Percentiles rank a stretch among this genome's conserved stretches.
These are phyloP conservation scores for Tipula confusa DNA, from an alignment of 2,888 invertebrate genomes.

Conservation along the genomic window DNA sequence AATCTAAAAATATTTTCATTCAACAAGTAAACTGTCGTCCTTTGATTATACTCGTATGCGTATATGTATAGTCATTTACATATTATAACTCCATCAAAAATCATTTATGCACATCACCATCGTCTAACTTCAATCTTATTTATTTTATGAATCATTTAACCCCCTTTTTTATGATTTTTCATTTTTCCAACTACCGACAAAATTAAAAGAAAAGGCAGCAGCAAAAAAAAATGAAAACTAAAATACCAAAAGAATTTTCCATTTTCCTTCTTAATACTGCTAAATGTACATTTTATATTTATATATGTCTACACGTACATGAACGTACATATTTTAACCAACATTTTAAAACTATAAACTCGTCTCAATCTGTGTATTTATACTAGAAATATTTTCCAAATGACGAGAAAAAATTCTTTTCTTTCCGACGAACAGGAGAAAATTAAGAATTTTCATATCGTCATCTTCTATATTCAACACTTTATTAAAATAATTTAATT, in stretches of 20 bases:
- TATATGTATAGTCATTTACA: too few relatives aligned
- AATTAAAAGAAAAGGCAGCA: background rate
- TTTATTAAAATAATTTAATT: background rate
- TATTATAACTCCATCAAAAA: background rate
- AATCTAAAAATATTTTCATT: background rate
- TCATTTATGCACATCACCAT: conserved; percentile 6
- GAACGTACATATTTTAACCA: conserved; percentile 25
- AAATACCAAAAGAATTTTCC: conserved; percentile 8
- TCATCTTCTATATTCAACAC: background rate
- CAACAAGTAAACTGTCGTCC: background rate
- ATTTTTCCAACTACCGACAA: background rate
- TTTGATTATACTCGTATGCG: background rate
- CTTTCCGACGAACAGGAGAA: background rate
- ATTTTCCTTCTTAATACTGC: background rate
- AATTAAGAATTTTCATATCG: background rate
- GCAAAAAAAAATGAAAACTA: background rate
- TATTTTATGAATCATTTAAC: background rate
- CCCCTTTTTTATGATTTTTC: background rate
- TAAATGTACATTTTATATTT: too few relatives aligned
- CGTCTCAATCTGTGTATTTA: background rate
- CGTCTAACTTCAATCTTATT: background rate
- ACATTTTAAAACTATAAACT: conserved; percentile 5
- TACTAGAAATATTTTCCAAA: conserved; percentile 15
- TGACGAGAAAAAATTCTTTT: background rate
- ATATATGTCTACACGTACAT: background rate